phyloP scores from a whole-genome alignment of 2,113 vertebrate species.

The Lamprologus ornatipinnis region DNA sequence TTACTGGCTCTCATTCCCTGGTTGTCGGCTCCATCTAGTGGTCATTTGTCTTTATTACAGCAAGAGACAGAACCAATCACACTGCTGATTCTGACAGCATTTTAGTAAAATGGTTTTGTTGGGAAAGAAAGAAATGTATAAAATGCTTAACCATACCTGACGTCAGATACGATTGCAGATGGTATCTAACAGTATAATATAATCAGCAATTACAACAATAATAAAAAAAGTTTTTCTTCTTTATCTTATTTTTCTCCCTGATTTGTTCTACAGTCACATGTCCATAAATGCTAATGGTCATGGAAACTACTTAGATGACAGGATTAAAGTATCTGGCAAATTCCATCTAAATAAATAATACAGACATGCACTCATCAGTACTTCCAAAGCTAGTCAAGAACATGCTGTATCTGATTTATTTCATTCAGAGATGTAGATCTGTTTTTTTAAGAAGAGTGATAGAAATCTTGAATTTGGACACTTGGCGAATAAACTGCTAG shows the following conservation, averaged over 20 bases:
- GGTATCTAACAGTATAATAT: not conserved
- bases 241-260: not conserved
- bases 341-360: rapidly evolving
- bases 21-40: not conserved
- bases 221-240: not conserved
- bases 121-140: not conserved
- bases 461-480: not conserved
- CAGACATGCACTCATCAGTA: not conserved
- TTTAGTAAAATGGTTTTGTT: not conserved
- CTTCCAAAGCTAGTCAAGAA: rapidly evolving
- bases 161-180: not conserved
- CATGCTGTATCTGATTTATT: not conserved
- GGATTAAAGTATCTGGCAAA: not conserved
- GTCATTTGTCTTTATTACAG: not conserved
- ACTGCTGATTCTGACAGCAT: not conserved
- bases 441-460: not conserved
- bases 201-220: not conserved
- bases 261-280: not conserved
- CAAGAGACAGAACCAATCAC: not conserved
- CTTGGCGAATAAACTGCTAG: not conserved
- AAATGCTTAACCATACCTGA: not conserved
- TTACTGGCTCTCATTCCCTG: not conserved
- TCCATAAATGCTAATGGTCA: not conserved
- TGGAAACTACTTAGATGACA: not conserved
- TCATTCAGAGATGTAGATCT: not conserved